These are phyloP conservation scores for Anodontia alba DNA, from an alignment of 2,888 invertebrate species.

Conservation along the genomic window DNA sequence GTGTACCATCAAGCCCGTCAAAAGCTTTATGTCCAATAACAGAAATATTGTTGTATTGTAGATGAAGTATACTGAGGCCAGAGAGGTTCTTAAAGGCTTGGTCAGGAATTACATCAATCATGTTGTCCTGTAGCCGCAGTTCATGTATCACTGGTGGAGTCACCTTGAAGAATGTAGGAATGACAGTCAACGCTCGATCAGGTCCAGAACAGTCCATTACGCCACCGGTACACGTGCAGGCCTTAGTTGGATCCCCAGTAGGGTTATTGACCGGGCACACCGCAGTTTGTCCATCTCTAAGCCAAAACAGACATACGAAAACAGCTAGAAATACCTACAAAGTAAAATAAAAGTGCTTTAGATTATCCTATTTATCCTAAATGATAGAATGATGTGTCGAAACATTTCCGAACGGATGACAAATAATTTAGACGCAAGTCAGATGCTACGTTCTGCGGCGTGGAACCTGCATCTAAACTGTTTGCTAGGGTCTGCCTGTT, in stretches of 20 bases:
- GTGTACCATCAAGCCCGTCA: slow-evolving; percentile 31
- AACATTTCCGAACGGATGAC: too few relatives aligned
- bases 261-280: background rate
- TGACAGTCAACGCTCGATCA: slow-evolving; percentile 14
- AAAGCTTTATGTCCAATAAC: slow-evolving; percentile 36
- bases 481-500: too few relatives aligned
- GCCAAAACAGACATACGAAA: background rate
- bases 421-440: too few relatives aligned
- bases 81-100: slow-evolving; percentile 41
- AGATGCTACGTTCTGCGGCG: too few relatives aligned
- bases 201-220: slow-evolving; percentile 44
- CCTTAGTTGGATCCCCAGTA: background rate
- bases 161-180: slow-evolving; percentile 33
- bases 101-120: slow-evolving; percentile 42
- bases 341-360: background rate
- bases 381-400: background rate
- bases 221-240: slow-evolving; percentile 29
- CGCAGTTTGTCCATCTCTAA: background rate
- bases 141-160: background rate
- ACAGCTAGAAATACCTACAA: background rate
- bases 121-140: slow-evolving; percentile 43
- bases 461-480: too few relatives aligned
- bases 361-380: background rate
- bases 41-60: slow-evolving; percentile 41
- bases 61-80: slow-evolving; percentile 13